These are phyloP conservation scores for Lycopodina hypogea DNA, from an alignment of 37 sponge, comb jelly and placozoan species.

Conservation along the genomic window DNA sequence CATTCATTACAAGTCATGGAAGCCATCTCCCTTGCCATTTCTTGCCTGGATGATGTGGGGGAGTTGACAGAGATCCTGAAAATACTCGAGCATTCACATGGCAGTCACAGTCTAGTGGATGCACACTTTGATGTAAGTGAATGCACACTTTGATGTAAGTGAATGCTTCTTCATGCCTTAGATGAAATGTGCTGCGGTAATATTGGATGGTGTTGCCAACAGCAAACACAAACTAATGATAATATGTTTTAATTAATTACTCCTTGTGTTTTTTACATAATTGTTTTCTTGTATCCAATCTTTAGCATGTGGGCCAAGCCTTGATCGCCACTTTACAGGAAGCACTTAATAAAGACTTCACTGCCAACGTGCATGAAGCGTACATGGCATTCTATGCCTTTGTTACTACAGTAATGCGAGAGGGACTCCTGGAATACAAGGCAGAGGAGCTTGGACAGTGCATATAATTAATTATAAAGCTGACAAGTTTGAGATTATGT, in stretches of 20 bases:
- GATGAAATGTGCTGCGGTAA: too few species aligned
- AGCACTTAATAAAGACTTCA: constrained; percentile 49
- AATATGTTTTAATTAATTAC: too few species aligned
- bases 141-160: constrained; percentile 68
- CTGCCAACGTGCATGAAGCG: constrained; percentile 50
- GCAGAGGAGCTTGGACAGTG: too few species aligned
- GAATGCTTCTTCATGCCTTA: too few species aligned
- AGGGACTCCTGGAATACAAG: constrained; percentile 44
- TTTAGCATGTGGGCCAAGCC: constrained; percentile 62
- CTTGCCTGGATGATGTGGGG: constrained; percentile 38
- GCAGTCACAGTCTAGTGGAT: constrained; percentile 10
- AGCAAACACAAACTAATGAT: too few species aligned
- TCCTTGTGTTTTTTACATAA: too few species aligned
- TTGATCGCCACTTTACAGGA: constrained; percentile 40
- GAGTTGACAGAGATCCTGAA: constrained; percentile 18
- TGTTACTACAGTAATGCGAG: constrained; percentile 48
- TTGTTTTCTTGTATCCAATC: not conserved
- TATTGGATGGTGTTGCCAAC: too few species aligned
- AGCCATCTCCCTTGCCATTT: constrained; percentile 43
- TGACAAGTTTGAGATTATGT: too few species aligned
- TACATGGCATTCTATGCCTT: constrained; percentile 46
- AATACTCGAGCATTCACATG: constrained; percentile 48
- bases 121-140: too few species aligned
- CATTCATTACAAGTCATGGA: constrained; percentile 61
- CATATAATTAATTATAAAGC: too few species aligned